Evolutionary conservation across 2,797 vertebrate species (phyloP).

Genomic region (Coilia nasus): DNA sequence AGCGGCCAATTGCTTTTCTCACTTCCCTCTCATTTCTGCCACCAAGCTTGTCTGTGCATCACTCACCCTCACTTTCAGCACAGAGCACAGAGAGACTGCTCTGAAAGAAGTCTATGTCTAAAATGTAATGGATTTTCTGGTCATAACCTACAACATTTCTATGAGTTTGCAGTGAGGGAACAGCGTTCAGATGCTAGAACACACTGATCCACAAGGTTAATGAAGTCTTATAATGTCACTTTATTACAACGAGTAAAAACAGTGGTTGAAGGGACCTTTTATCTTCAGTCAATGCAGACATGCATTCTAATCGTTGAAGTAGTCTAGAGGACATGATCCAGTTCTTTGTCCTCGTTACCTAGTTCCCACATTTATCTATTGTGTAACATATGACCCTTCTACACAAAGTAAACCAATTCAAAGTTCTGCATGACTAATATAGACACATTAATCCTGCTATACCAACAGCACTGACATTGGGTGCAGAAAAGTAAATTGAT

Average conservation of each 20-base stretch:
- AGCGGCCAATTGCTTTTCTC: not conserved
- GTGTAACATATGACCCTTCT: not conserved
- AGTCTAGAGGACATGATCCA: not conserved
- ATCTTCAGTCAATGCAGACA: too few species aligned
- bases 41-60: not conserved
- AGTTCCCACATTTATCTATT: not conserved
- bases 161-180: not conserved
- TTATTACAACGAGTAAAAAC: not conserved
- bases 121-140: not conserved
- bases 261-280: too few species aligned
- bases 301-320: too few species aligned
- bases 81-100: not conserved
- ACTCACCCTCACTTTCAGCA: not conserved
- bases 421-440: not conserved
- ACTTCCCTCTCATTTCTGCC: not conserved
- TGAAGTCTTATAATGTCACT: not conserved
- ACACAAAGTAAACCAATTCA: not conserved
- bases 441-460: not conserved
- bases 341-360: not conserved
- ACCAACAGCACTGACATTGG: not conserved
- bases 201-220: not conserved
- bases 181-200: not conserved
- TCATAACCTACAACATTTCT: not conserved
- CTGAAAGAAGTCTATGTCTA: not conserved
- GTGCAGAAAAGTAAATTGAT: not conserved